These are phyloP conservation scores for Calvadosia cruxmelitensis DNA, from an alignment of 30 jellyfish, hydroid and myxozoan species.

Conservation along the genomic window DNA sequence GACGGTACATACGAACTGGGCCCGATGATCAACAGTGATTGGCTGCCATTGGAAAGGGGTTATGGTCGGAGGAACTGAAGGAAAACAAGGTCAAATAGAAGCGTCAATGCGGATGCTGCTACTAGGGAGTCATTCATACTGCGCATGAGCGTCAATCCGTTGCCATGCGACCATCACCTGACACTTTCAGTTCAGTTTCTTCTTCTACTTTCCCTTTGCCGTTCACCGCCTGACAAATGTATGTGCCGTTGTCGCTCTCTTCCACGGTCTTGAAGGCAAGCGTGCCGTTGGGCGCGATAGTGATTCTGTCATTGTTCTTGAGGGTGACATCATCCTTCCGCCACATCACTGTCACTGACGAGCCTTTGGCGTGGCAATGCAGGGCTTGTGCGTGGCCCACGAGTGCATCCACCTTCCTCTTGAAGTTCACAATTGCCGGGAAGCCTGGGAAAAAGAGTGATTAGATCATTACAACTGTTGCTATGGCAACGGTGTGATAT, in stretches of 20 bases:
- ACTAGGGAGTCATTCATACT: too few relatives aligned
- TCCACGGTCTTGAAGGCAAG: constrained; percentile 28
- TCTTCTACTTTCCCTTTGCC: constrained; percentile 27
- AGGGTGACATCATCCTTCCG: constrained; percentile 37
- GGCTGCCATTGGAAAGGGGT: constrained; percentile 71
- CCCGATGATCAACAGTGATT: constrained; percentile 61
- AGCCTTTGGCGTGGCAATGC: constrained; percentile 80
- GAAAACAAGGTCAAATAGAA: too few relatives aligned
- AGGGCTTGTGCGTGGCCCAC: constrained; percentile 26
- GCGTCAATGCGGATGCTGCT: too few relatives aligned
- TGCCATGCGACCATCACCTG: constrained; percentile 18
- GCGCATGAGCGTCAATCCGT: too few relatives aligned
- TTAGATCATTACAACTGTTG: background rate
- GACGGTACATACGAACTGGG: constrained; percentile 52
- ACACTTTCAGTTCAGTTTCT: constrained; percentile 20
- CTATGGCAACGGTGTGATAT: background rate
- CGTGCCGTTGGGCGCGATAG: constrained; percentile 60
- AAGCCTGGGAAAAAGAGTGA: constrained; percentile 28
- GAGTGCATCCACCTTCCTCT: constrained; percentile 24
- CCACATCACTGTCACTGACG: constrained; percentile 51
- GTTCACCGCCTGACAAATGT: constrained; percentile 50
- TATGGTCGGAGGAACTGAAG: constrained; percentile 71
- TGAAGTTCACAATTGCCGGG: constrained; percentile 51
- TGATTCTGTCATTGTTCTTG: constrained; percentile 17
- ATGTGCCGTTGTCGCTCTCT: constrained; percentile 40